Base-by-base conservation (phyloP, 2,797 vertebrate species). In the Jordanella pulchra region DNA sequence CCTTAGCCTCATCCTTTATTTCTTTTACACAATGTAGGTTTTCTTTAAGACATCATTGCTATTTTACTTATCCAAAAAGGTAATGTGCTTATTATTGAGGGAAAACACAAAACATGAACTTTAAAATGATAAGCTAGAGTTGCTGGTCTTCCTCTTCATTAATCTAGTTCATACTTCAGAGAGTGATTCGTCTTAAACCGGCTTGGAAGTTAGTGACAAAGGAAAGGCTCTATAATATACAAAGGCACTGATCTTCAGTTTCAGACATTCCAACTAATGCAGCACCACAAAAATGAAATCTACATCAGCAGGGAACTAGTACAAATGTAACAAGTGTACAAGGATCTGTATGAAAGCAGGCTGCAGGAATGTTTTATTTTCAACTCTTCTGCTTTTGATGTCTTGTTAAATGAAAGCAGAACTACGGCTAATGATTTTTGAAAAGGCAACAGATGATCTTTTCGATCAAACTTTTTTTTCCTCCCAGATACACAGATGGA, bases 371-470 rank as follows among this genome's bases (percentile, higher is more conserved):
- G 65, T 69, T 73, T 67, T 11, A 75, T 73, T 77, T 75, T 76
- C 77, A 23, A 73, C 65, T 85, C 48, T 72, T 74, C 66, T 80
- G 70, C 71, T 79, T 80, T 78, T 71, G 68, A 82, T 72, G 80
- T 77, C 42, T 28, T 72, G 84, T 82, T 76, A 85, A 87, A 86
- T 83, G 80, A 88, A 80, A 78, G 79, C 75, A 76, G 44, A 51
- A 56, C 69, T 71, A 56, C 69, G 74, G 71, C 65, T 77, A 66
- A 85, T 81, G 50, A 53, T 53, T 75, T 66, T 54, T 67, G 69
- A 76, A 63, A 64, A 78, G 65, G 60, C 61, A 75, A 81, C 72
- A 75, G 72, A 67, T 83, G 48, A 50, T 84, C 69, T 58, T 64
- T 67, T 75, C 48, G 70, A 30, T 69, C 67, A 65, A 61, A 47